Conservation (phyloP, 2,113 vertebrate genomes). For the Pteruthius melanotis region DNA sequence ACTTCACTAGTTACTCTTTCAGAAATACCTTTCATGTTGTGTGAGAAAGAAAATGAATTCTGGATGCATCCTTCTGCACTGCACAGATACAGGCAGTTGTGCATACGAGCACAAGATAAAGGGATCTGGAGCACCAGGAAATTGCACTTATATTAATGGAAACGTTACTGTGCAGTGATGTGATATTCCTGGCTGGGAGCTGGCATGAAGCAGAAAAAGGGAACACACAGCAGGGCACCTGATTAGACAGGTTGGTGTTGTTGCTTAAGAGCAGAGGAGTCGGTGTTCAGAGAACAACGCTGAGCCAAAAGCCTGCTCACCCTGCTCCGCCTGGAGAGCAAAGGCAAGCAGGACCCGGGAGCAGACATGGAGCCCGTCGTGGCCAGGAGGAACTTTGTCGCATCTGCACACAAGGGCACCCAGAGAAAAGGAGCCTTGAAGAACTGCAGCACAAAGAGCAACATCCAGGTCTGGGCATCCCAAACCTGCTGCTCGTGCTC, state of each 20-base stretch:
- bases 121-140: constrained; percentile 1
- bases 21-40: constrained; percentile 26
- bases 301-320: neutral
- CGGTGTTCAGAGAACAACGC: neutral
- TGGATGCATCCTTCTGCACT: neutral
- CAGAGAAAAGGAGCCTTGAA: neutral
- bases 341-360: neutral
- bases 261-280: neutral
- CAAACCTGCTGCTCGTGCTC: neutral
- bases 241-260: neutral
- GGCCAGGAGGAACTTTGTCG: neutral
- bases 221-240: neutral
- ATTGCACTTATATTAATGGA: neutral
- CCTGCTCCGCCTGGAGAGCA: neutral
- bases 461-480: neutral
- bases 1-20: neutral
- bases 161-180: neutral
- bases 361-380: rapidly evolving
- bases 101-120: neutral
- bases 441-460: neutral
- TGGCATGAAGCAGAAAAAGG: neutral
- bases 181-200: neutral
- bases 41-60: constrained; percentile 9
- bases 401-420: neutral
- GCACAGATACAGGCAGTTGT: constrained; percentile 14